phyloP scores from a whole-genome alignment of 2,113 vertebrate genomes.

The Acrocephalus arundinaceus region DNA sequence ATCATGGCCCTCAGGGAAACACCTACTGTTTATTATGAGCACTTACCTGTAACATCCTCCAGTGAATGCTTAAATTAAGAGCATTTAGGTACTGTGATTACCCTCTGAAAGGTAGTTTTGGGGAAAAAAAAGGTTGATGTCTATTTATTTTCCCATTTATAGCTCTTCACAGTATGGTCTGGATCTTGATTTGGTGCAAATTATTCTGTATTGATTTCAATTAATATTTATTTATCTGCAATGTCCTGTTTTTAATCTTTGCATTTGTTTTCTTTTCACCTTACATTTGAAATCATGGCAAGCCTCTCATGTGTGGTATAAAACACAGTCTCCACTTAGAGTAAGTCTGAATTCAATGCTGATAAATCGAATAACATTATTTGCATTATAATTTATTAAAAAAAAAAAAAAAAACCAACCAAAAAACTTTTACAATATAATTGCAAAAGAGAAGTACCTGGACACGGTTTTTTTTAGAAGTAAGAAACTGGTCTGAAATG shows the following conservation, averaged over 20 bases:
- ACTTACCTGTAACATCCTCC: conserved; percentile 34
- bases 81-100: not conserved
- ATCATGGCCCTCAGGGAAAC: conserved; percentile 7
- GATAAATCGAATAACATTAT: not conserved
- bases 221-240: not conserved
- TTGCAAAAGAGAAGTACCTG: not conserved
- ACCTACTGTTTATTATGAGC: conserved; percentile 51
- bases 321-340: not conserved
- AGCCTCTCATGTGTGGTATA: not conserved
- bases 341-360: not conserved
- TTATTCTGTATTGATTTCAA: conserved; percentile 5
- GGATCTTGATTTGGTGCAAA: not conserved
- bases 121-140: not conserved
- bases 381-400: not conserved
- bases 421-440: not conserved
- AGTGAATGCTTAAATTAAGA: conserved; percentile 52
- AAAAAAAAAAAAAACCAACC: no score
- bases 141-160: conserved; percentile 20
- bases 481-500: not conserved
- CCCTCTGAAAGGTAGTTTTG: conserved; percentile 22
- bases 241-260: not conserved
- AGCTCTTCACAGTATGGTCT: not conserved
- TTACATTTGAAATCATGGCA: not conserved
- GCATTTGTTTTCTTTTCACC: not conserved
- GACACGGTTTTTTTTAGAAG: not conserved